Evolutionary conservation across 2,888 invertebrate species (phyloP), one percentile per base, ranked within the genome.

Genomic region (Cylloceria caligata): DNA sequence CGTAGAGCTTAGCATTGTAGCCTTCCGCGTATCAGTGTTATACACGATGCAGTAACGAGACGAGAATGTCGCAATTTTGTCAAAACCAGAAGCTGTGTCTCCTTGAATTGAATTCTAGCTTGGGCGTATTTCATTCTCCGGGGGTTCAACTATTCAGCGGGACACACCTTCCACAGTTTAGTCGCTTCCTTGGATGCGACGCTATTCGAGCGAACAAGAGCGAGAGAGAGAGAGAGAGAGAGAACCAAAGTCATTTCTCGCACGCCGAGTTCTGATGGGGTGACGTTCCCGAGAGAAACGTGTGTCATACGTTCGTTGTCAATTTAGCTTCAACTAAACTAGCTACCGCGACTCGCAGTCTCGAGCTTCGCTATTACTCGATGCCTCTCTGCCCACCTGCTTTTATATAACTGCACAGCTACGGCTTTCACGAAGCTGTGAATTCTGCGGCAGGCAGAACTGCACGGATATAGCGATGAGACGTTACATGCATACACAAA

Each of bases 41-140:
- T 36, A 24, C n/a, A 3, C 16, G 27, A 0, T n/a, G 21, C 21
- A 57, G n/a, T 39, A 42, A 55, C 39, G 52, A 65, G 55, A 6
- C 24, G 36, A 27, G 39, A 55, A 30, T 19, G 27, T 65, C 7
- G 49, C 47, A 73, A 73, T 75, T 57, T 67, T 13, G 57, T 67
- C 21, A 49, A 49, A 27, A 11, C 11, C 16, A 21, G 52, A 65
- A 21, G 21, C 42, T 9, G 55, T 16, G 11, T 57, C 55, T 57
- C 36, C n/a, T 45, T 21, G 42, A 74, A 74, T 74, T 74, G 30
- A 74, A 74, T 74, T 55, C 24, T n/a, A 39, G 2, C 7, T n/a
- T 16, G 49, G 34, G 16, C 36, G 64, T 64, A 49, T 45, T 67
- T 75, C 57, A 30, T 45, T 30, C 52, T 13, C 27, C 11, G 19